A percentile compares a stretch with the other conserved stretches of the same genome.
Conservation (phyloP, 1,140 invertebrate genomes). For the Ceratina australensis region DNA sequence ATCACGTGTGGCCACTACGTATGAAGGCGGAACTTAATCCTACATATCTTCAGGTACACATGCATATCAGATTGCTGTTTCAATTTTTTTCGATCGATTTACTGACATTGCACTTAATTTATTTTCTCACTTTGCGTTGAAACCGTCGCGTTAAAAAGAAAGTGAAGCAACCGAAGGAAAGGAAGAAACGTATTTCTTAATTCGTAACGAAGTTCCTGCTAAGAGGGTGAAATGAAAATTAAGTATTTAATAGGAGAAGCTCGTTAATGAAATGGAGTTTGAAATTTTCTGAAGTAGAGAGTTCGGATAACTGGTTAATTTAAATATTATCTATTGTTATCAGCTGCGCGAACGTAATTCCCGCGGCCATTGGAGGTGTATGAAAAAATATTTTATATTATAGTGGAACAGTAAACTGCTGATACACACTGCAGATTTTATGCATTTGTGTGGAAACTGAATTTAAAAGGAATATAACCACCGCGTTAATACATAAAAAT, state of each 20-base stretch:
- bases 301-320: background rate
- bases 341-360: background rate
- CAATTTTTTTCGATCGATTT: too few species aligned
- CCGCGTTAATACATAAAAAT: too few species aligned
- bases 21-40: too few species aligned
- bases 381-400: too few species aligned
- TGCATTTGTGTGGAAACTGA: too few species aligned
- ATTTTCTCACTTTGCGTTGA: background rate
- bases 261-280: slow-evolving; percentile 28
- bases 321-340: slow-evolving; percentile 28
- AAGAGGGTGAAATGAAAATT: slow-evolving; percentile 6
- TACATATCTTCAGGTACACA: too few species aligned
- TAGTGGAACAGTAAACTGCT: too few species aligned
- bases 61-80: too few species aligned
- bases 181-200: background rate
- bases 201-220: slow-evolving; percentile 7
- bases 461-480: too few species aligned
- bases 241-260: slow-evolving; percentile 13
- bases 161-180: background rate
- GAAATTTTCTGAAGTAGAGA: slow-evolving; percentile 8
- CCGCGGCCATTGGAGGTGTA: too few species aligned
- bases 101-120: background rate
- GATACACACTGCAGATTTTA: too few species aligned
- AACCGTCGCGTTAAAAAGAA: background rate
- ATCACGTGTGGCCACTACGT: too few species aligned